phyloP scores from a whole-genome alignment of 2,113 vertebrate species.

The Planiliza haematocheilus region DNA sequence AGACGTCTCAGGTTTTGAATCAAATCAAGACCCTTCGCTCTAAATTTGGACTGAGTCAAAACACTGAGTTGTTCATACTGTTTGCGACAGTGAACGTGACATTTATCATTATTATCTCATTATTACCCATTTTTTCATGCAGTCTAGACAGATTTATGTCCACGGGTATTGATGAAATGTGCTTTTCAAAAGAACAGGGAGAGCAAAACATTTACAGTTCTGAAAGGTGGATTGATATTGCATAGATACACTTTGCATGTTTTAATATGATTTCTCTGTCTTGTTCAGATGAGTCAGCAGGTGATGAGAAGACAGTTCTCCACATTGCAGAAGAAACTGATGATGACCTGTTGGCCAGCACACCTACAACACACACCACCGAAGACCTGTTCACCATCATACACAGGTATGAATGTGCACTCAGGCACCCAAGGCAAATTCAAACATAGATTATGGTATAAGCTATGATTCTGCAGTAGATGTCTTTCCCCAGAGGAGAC shows the following conservation, averaged over 20 bases:
- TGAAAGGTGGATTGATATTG: no score
- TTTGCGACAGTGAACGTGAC: constrained; percentile 20
- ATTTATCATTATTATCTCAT: constrained; percentile 29
- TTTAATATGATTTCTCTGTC: constrained; percentile 4
- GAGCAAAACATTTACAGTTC: neutral
- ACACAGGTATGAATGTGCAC: constrained; percentile 87
- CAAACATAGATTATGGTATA: neutral
- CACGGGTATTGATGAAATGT: neutral
- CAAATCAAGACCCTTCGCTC: constrained; percentile 18
- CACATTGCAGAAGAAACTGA: constrained; percentile 90
- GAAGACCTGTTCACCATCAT: constrained; percentile 99
- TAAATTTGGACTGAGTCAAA: constrained; percentile 38
- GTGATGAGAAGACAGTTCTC: constrained; percentile 86
- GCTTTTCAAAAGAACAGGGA: neutral
- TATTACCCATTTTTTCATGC: neutral
- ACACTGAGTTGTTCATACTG: constrained; percentile 23
- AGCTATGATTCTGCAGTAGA: neutral
- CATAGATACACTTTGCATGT: neutral
- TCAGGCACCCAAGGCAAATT: neutral
- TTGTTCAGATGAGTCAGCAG: constrained; percentile 76
- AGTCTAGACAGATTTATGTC: neutral
- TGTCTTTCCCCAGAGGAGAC: neutral
- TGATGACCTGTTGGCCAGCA: constrained; percentile 85
- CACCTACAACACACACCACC: constrained; percentile 87
- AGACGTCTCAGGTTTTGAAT: constrained; percentile 15